These are phyloP conservation scores for Caenorhabditis sp. DNA, from an alignment of 2,888 invertebrate genomes.

Conservation along the genomic window DNA sequence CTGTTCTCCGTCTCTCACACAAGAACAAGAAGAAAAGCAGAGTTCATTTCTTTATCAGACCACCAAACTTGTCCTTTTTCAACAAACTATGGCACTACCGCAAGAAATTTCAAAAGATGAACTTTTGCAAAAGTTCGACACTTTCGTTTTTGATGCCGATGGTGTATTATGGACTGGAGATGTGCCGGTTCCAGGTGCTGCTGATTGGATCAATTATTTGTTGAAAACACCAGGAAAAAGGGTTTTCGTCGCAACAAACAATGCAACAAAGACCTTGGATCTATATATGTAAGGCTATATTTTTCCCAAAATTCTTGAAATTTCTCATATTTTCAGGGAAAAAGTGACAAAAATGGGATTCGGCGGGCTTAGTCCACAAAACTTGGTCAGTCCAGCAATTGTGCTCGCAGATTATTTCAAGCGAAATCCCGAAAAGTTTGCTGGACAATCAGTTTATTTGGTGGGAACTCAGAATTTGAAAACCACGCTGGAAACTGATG, in stretches of 20 bases:
- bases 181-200: constrained; percentile 59
- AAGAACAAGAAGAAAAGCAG: neutral
- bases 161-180: constrained; percentile 68
- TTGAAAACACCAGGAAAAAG: constrained; percentile 76
- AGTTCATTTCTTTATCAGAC: neutral
- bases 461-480: constrained; percentile 57
- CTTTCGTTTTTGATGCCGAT: constrained; percentile 67
- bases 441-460: constrained; percentile 42
- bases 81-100: constrained; percentile 11
- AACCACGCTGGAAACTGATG: constrained; percentile 39
- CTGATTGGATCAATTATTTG: constrained; percentile 54
- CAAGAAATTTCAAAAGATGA: constrained; percentile 23
- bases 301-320: neutral
- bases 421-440: constrained; percentile 27
- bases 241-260: constrained; percentile 88
- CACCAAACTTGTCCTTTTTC: neutral
- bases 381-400: constrained; percentile 59
- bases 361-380: constrained; percentile 33
- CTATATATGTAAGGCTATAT: constrained; percentile 76
- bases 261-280: constrained; percentile 83
- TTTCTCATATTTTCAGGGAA: constrained; percentile 74
- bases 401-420: constrained; percentile 56
- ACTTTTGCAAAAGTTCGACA: constrained; percentile 44
- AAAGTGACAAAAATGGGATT: constrained; percentile 71
- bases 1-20: neutral